Conservation (phyloP, 2,113 vertebrate species). For the Tragelaphus strepsiceros region DNA sequence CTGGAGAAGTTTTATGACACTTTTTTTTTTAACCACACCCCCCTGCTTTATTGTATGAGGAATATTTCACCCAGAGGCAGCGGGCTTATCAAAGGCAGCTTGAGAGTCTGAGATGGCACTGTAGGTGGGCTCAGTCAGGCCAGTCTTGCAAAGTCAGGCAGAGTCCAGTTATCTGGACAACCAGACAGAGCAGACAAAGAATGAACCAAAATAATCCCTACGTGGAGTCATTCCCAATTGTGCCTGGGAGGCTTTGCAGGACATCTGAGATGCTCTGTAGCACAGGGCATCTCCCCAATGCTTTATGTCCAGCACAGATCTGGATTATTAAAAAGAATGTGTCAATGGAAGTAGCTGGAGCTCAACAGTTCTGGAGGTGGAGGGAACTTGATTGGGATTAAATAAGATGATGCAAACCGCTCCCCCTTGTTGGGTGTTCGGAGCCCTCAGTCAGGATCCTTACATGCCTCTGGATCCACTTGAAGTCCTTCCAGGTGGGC, state of each 20-base stretch:
- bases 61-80: not conserved
- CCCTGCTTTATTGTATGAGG: accelerated
- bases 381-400: not conserved
- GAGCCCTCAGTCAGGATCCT: not conserved
- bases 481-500: not conserved
- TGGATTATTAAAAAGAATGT: not conserved
- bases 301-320: not conserved
- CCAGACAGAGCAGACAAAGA: not conserved
- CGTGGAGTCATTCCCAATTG: not conserved
- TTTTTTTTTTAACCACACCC: not conserved
- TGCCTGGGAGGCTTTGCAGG: not conserved
- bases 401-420: not conserved
- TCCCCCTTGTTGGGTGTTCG: not conserved
- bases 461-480: not conserved
- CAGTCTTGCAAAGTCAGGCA: not conserved
- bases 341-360: not conserved
- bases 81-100: not conserved
- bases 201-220: not conserved
- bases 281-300: accelerated
- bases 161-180: not conserved
- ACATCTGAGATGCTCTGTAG: not conserved
- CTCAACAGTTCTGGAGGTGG: not conserved
- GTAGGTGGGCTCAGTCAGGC: not conserved
- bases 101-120: not conserved
- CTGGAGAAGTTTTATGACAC: not conserved